Base-by-base conservation (phyloP, 2,113 vertebrate species). In the Podilymbus podiceps region DNA sequence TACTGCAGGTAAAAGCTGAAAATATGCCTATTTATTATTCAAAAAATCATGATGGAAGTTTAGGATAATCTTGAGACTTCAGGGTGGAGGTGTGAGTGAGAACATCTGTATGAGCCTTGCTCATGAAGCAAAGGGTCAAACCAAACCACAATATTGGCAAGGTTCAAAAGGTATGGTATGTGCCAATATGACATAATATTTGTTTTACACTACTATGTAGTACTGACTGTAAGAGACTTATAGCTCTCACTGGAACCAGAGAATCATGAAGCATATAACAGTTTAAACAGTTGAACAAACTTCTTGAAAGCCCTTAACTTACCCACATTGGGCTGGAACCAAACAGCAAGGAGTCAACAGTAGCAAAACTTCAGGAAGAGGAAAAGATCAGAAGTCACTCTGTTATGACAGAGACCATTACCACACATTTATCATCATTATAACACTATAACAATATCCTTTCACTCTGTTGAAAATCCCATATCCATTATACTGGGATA, bases 171-270 rank as follows among this genome's bases (percentile, higher is more conserved):
- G 15, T 40, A 33, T 58, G 24, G 52, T 68, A 33, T 59, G 82
- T 53, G 69, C 84, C 96, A 97, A 50, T 67, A 89, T 92, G 77
- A 93, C 69, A 73, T 78, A 90, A 92, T 93, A 93, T 85, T 93
- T 91, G 17, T 46, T 93, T 88, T 79, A 85, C 20, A 73, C 40
- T 76, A 78, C 25, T 82, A 66, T 79, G 52, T 78, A 72, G 22
- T 49, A 90, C 46, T 72, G 53, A 75, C 76, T 90, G 53, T 82
- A 62, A 89, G 22, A 92, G 58, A 25, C 55, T 72, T 68, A 89
- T n/a, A 71, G 46, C 35, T 92, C 80, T 74, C 77, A 58, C 40
- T 79, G 67, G 74, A 95, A 92, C 35, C 31, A 85, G 52, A 69
- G 46, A 58, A 78, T 91, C 52, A 46, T 73, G 44, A 95, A 85